A percentile compares a stretch with the other conserved stretches of the same genome.
Evolutionary conservation across 2,797 vertebrate genomes (phyloP).

Genomic region (Phalloptychus januarius): DNA sequence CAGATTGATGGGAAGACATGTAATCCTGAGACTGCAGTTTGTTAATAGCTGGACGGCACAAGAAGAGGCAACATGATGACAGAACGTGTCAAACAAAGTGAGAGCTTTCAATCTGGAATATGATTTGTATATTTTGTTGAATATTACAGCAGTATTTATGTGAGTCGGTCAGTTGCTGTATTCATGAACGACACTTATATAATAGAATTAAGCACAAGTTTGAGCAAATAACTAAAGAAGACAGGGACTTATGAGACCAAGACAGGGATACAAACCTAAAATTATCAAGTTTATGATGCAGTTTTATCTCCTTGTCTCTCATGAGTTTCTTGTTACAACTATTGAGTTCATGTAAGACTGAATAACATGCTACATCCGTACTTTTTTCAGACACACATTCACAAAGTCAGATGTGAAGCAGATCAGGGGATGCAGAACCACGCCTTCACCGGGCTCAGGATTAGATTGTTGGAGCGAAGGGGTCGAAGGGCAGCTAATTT

Average conservation of each 20-base stretch:
- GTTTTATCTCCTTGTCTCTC: conserved; percentile 3
- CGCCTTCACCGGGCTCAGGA: conserved; percentile 50
- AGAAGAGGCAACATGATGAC: conserved; percentile 6
- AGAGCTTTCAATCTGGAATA: conserved; percentile 34
- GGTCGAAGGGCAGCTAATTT: conserved; percentile 83
- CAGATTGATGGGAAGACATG: conserved; percentile 15
- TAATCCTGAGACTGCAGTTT: conserved; percentile 15
- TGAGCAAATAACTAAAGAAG: conserved; percentile 27
- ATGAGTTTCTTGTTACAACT: conserved; percentile 33
- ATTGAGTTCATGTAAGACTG: conserved; percentile 19
- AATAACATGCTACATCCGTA: conserved; percentile 21
- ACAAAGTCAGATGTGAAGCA: conserved; percentile 52
- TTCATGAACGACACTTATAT: conserved; percentile 52
- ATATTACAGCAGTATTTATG: conserved; percentile 45
- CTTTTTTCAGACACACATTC: conserved; percentile 22
- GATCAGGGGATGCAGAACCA: conserved; percentile 71
- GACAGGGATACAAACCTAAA: neutral
- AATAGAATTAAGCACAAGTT: conserved; percentile 44
- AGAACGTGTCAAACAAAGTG: conserved; percentile 33
- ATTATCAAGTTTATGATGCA: neutral
- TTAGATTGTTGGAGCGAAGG: conserved; percentile 62
- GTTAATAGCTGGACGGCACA: conserved; percentile 6
- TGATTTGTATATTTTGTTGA: conserved; percentile 55
- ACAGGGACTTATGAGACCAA: conserved; percentile 45
- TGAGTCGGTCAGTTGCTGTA: conserved; percentile 51